Percentiles rank a stretch among this genome's conserved stretches.
These are phyloP conservation scores for Ormyrus rosae DNA, from an alignment of 2,888 invertebrate species.

Conservation along the genomic window DNA sequence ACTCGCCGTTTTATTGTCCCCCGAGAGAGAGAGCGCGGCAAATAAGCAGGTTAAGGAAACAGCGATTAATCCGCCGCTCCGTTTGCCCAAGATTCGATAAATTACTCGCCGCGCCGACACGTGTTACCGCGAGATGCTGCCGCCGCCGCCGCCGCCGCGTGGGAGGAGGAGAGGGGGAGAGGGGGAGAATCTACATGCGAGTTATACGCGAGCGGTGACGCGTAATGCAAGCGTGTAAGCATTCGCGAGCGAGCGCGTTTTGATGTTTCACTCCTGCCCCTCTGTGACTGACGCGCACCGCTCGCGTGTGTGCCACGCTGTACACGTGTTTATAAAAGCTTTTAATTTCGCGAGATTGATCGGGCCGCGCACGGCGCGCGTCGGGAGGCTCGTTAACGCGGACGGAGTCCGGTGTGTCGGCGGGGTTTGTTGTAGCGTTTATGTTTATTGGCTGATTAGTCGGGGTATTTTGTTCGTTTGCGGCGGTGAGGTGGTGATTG, in stretches of 20 bases:
- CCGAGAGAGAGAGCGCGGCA: neutral
- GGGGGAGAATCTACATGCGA: conserved; percentile 25
- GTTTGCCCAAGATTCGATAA: too few species aligned
- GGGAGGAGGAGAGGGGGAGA: neutral
- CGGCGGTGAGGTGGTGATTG: too few species aligned
- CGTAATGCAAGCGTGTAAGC: neutral
- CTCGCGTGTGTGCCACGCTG: neutral
- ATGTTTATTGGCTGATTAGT: too few species aligned
- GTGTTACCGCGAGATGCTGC: conserved; percentile 34
- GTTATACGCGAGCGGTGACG: conserved; percentile 19
- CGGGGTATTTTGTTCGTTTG: too few species aligned
- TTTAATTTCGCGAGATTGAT: neutral
- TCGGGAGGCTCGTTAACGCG: neutral
- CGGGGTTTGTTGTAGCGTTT: too few species aligned
- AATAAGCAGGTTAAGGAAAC: too few species aligned
- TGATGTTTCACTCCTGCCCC: conserved; percentile 44
- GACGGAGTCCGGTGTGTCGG: too few species aligned
- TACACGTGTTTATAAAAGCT: neutral
- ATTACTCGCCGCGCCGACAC: conserved; percentile 18
- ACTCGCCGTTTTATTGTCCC: neutral
- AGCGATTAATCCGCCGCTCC: too few species aligned
- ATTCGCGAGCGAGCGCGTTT: conserved; percentile 22
- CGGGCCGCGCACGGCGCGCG: neutral
- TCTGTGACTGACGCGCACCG: neutral
- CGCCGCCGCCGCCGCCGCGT: neutral